These are phyloP conservation scores for Mustela nigripes DNA, from an alignment of 2,113 vertebrate species.

Conservation along the genomic window DNA sequence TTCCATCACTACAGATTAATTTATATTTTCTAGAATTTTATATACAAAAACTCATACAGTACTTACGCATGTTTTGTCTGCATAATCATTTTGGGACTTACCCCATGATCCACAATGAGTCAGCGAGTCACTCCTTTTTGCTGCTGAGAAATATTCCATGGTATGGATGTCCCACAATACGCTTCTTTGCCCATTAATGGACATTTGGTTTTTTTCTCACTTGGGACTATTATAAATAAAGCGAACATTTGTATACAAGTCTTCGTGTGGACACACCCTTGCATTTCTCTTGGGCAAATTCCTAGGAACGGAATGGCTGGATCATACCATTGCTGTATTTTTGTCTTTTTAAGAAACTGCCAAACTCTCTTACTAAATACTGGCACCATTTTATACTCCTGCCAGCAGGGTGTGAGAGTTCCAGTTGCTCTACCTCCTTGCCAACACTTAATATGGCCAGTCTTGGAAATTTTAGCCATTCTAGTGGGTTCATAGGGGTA, in stretches of 20 bases:
- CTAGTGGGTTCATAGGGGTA: background rate
- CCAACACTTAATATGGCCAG: background rate
- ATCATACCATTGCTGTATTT: background rate
- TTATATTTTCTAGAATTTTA: conserved; percentile 24
- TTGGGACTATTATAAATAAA: background rate
- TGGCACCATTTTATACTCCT: background rate
- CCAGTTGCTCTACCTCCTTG: background rate
- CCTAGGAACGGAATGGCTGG: background rate
- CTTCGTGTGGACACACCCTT: background rate
- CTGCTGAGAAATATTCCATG: background rate
- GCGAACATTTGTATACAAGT: background rate
- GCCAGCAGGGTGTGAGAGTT: background rate
- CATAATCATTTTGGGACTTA: background rate
- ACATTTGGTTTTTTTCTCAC: background rate
- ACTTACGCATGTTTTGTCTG: background rate
- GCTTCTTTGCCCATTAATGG: background rate
- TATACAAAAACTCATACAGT: background rate
- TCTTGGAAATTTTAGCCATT: background rate
- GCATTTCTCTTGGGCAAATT: background rate
- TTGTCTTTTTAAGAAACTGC: background rate
- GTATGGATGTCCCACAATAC: background rate
- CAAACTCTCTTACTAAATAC: background rate
- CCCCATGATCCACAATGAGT: background rate
- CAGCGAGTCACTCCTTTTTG: background rate
- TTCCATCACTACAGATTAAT: conserved; percentile 16